A percentile compares a stretch with the other conserved stretches of the same genome.
These are phyloP conservation scores for Mus spretus DNA, from an alignment of 2,797 vertebrate genomes.

Conservation along the genomic window DNA sequence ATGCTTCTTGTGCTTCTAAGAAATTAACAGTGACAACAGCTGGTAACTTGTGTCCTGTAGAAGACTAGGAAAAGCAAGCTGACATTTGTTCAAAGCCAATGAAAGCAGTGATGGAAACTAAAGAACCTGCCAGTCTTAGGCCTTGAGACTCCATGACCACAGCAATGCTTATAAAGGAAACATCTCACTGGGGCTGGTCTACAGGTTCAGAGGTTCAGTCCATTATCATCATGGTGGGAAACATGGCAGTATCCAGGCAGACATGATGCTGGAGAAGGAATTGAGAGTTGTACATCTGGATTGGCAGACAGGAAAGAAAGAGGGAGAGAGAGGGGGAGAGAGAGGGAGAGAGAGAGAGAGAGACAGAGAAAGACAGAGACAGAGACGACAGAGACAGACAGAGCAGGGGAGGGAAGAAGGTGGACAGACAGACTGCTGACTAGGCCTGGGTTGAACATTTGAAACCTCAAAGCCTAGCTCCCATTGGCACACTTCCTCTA, in stretches of 20 bases:
- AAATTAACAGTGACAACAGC: slow-evolving; percentile 46
- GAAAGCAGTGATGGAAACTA: slow-evolving; percentile 65
- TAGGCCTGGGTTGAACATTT: not conserved
- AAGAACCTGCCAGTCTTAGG: not conserved
- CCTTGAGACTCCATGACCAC: not conserved
- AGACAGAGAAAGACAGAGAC: too few relatives aligned
- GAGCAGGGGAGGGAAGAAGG: too few relatives aligned
- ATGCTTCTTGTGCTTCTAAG: slow-evolving; percentile 51
- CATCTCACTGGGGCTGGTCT: not conserved
- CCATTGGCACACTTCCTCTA: not conserved
- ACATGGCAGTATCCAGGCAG: too few relatives aligned
- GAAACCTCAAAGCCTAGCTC: not conserved
- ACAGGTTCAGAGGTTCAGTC: not conserved
- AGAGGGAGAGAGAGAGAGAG: not conserved
- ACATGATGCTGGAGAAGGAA: not conserved
- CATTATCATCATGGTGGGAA: not conserved
- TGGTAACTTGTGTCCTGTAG: not conserved
- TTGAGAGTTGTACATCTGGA: not conserved
- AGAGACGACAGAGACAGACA: not conserved
- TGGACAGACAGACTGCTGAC: too few relatives aligned
- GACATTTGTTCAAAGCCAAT: not conserved
- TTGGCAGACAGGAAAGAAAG: not conserved
- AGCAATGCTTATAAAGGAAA: not conserved
- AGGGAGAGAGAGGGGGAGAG: not conserved
- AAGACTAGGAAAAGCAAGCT: not conserved